Conservation (phyloP, 1,140 invertebrate species). For the Macrotrachela quadricornifera region DNA sequence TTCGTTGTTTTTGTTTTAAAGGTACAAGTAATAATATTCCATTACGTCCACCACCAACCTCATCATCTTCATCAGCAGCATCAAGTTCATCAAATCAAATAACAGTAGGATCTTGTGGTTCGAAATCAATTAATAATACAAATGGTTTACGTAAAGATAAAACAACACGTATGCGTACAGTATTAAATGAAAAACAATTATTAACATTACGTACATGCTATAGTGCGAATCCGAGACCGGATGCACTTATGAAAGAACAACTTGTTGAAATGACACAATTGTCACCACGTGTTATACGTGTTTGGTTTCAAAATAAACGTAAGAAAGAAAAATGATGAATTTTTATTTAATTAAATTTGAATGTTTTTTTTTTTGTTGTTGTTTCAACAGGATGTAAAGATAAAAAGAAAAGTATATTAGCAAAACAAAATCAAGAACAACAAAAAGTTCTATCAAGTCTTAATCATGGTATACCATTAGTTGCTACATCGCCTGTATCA, state of each 20-base stretch:
- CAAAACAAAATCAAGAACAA: slow-evolving; percentile 85
- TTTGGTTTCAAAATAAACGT: slow-evolving; percentile 95
- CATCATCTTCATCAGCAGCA: too few species aligned
- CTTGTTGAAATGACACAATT: slow-evolving; percentile 93
- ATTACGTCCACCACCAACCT: too few species aligned
- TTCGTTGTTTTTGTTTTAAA: too few species aligned
- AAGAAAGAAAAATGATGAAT: slow-evolving; percentile 68
- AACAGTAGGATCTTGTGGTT: too few species aligned
- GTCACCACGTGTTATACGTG: slow-evolving; percentile 76
- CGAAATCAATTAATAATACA: slow-evolving; percentile 13
- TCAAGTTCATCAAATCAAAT: too few species aligned
- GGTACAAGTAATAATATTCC: too few species aligned
- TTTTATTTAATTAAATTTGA: too few species aligned
- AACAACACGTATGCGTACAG: slow-evolving; percentile 82
- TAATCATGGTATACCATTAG: slow-evolving; percentile 4
- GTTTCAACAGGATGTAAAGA: slow-evolving; percentile 75
- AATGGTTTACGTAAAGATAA: slow-evolving; percentile 37
- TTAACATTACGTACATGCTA: slow-evolving; percentile 74
- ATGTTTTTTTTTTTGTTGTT: too few species aligned
- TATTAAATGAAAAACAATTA: slow-evolving; percentile 92
- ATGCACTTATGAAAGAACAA: slow-evolving; percentile 97
- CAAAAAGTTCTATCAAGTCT: slow-evolving; percentile 44
- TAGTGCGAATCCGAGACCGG: slow-evolving; percentile 82
- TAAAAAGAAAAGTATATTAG: slow-evolving; percentile 84
- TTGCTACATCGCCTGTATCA: not conserved